Evolutionary conservation across 2,113 vertebrate genomes (phyloP).

Genomic region (Castor canadensis): DNA sequence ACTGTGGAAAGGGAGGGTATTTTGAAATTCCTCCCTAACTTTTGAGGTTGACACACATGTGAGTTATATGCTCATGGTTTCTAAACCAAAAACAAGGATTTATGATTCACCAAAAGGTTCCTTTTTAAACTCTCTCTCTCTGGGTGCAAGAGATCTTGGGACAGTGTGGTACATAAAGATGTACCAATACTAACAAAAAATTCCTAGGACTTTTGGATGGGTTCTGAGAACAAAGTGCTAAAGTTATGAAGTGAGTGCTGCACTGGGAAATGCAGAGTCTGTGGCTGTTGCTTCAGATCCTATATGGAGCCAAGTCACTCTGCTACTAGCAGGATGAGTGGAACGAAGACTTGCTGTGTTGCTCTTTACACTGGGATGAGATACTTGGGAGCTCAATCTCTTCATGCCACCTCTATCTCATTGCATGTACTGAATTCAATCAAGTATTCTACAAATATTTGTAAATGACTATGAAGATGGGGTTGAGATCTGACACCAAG

Average conservation of each 20-base stretch:
- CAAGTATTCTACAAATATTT: neutral
- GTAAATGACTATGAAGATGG: neutral
- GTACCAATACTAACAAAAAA: no score
- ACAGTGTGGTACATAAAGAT: no score
- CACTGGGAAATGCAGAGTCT: no score
- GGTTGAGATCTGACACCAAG: neutral
- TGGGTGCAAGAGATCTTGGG: neutral
- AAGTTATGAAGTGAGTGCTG: neutral
- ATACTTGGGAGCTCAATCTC: neutral
- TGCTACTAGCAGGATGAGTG: accelerated
- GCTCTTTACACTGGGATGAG: accelerated
- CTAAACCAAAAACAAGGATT: slow-evolving; percentile 20
- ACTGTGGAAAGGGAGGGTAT: neutral
- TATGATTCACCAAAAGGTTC: slow-evolving; percentile 6
- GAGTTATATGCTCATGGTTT: slow-evolving; percentile 22
- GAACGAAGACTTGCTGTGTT: neutral
- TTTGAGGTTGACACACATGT: slow-evolving; percentile 38
- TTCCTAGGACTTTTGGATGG: neutral
- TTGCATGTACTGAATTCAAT: neutral
- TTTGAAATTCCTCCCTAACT: neutral
- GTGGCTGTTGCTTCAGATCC: neutral
- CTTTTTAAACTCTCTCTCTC: neutral
- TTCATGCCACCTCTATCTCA: accelerated
- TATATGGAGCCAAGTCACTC: neutral
- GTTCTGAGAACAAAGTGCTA: neutral